Percentiles rank a stretch among this genome's conserved stretches.
These are phyloP conservation scores for Heliothis subflexa DNA, from an alignment of 1,140 invertebrate species.

Conservation along the genomic window DNA sequence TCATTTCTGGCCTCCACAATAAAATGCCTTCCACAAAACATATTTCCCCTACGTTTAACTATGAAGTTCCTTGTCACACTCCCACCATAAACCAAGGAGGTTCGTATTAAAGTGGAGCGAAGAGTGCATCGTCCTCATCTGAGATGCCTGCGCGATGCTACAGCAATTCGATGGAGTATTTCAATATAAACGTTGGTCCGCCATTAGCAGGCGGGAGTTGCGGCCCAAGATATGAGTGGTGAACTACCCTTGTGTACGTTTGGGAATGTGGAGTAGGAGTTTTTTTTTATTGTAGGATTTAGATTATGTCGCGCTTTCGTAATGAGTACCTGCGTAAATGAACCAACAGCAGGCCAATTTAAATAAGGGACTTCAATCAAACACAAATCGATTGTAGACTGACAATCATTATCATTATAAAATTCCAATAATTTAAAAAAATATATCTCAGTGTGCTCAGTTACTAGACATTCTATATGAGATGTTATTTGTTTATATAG, in stretches of 20 bases:
- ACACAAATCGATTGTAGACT: no score
- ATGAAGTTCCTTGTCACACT: slow-evolving; percentile 6
- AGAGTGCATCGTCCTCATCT: slow-evolving; percentile 47
- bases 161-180: slow-evolving; percentile 73
- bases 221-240: slow-evolving; percentile 67
- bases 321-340: no score
- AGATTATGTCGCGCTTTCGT: no score
- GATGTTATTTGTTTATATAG: no score
- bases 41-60: no score
- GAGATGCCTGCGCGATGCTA: slow-evolving; percentile 45
- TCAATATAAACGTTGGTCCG: slow-evolving; percentile 72
- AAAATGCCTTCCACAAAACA: background rate
- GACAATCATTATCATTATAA: no score
- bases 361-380: no score
- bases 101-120: slow-evolving; percentile 9
- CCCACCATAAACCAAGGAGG: background rate
- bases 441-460: no score
- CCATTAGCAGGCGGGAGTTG: slow-evolving; percentile 62
- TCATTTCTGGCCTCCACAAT: background rate
- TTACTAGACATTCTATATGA: no score
- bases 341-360: no score
- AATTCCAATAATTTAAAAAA: no score
- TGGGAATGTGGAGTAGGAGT: slow-evolving; percentile 53
- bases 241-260: slow-evolving; percentile 51
- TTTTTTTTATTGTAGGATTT: slow-evolving; percentile 15